These are phyloP conservation scores for Turritopsis dohrnii DNA, from an alignment of 30 jellyfish, hydroid and myxozoan genomes.

Conservation along the genomic window DNA sequence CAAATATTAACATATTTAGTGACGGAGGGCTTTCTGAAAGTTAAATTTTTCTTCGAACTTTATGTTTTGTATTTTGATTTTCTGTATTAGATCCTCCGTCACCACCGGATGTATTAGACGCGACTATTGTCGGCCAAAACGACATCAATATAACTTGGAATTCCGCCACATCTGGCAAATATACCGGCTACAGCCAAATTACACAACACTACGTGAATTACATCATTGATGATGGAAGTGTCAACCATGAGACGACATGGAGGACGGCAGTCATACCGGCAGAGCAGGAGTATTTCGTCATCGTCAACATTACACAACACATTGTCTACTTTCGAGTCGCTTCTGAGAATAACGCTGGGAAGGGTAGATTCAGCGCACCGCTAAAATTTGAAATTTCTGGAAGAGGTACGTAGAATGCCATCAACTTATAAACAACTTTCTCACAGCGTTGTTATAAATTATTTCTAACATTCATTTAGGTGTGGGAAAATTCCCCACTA, in stretches of 20 bases:
- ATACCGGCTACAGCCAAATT: conserved; percentile 55
- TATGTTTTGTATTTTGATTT: not conserved
- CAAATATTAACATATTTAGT: conserved; percentile 5
- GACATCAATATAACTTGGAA: conserved; percentile 75
- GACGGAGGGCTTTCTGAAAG: not conserved
- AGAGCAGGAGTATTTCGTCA: conserved; percentile 28
- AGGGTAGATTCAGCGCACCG: conserved; percentile 46
- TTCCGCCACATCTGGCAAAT: conserved; percentile 39
- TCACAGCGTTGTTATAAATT: not conserved
- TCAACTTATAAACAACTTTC: too few relatives aligned
- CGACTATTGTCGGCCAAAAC: conserved; percentile 22
- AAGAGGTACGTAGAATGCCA: conserved; percentile 49
- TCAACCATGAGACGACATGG: conserved; percentile 32
- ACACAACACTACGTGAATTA: conserved; percentile 40
- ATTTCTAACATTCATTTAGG: conserved; percentile 1
- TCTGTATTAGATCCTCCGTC: conserved; percentile 54
- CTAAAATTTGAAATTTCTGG: conserved; percentile 43
- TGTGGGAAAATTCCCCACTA: not conserved
- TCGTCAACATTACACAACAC: conserved; percentile 12
- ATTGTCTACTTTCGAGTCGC: conserved; percentile 49
- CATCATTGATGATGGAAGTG: conserved; percentile 11
- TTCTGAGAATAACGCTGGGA: conserved; percentile 69
- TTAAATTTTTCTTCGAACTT: not conserved
- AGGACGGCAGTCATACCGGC: conserved; percentile 8
- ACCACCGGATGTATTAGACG: conserved; percentile 44